Conservation (phyloP, 1,140 invertebrate species). For the Thaumatotibia leucotreta region DNA sequence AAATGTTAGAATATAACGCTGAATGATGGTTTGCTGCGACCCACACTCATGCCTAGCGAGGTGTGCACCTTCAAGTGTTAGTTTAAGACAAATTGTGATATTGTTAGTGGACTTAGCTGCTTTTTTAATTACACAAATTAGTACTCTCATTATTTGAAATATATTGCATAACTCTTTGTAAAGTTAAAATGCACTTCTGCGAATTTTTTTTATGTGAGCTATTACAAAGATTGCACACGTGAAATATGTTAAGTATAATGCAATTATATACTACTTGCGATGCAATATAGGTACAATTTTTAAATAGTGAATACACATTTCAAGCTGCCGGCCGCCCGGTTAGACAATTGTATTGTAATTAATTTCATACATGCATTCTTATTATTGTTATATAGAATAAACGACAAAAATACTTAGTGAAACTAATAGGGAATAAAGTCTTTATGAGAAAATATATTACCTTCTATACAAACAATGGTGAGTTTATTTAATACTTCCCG, state of each 20-base stretch:
- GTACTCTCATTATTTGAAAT: neutral
- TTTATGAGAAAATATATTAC: constrained; percentile 2
- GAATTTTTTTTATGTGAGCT: neutral
- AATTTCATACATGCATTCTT: neutral
- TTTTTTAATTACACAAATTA: neutral
- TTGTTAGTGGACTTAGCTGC: neutral
- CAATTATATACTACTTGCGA: neutral
- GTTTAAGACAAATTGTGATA: constrained; percentile 9
- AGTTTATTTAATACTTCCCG: constrained; percentile 10
- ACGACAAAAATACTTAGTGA: neutral
- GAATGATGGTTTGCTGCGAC: too few species aligned
- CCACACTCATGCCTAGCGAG: neutral
- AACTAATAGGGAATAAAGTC: neutral
- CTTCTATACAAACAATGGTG: constrained; percentile 2
- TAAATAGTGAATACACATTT: neutral
- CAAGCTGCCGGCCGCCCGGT: neutral
- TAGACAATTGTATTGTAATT: neutral
- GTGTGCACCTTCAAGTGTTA: neutral
- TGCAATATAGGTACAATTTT: neutral
- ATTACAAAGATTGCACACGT: neutral
- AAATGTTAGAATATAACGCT: too few species aligned
- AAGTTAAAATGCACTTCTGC: neutral
- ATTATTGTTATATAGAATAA: neutral
- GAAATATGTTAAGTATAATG: neutral
- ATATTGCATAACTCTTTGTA: neutral